phyloP scores from a whole-genome alignment of 1,140 invertebrate species.

The Lineus longissimus region DNA sequence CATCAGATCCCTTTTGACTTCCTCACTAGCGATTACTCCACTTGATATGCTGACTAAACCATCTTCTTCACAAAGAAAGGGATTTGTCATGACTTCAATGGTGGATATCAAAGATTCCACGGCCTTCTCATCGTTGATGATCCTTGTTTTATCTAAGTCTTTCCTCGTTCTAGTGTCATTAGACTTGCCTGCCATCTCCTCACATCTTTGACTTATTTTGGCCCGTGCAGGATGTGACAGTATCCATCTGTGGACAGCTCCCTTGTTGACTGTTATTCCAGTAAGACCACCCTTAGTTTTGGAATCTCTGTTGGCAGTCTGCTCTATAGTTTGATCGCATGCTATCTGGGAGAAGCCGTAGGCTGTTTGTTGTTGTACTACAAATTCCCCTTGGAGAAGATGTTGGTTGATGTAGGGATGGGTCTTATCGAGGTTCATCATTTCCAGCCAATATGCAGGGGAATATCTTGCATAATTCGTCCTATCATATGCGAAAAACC shows the following conservation, averaged over 20 bases:
- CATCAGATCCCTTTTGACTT: no score
- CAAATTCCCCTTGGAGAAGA: not conserved
- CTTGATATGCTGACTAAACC: no score
- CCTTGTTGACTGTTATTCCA: slow-evolving; percentile 2
- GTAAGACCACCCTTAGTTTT: slow-evolving; percentile 5
- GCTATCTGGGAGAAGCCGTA: slow-evolving; percentile 9
- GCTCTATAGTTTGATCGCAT: slow-evolving; percentile 13
- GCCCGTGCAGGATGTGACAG: slow-evolving; percentile 2
- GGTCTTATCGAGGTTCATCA: slow-evolving; percentile 1
- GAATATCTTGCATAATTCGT: slow-evolving; percentile 14
- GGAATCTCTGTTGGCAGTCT: slow-evolving; percentile 11
- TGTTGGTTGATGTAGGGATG: not conserved
- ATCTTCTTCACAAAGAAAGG: no score
- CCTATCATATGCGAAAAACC: slow-evolving; percentile 13
- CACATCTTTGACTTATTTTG: not conserved
- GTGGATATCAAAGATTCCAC: slow-evolving; percentile 3
- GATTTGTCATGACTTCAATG: not conserved
- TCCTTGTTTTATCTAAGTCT: slow-evolving; percentile 5
- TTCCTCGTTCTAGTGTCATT: not conserved
- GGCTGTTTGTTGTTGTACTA: not conserved
- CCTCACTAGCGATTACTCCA: no score
- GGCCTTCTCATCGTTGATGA: slow-evolving; percentile 9
- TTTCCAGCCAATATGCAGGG: slow-evolving; percentile 11
- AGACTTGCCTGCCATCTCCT: slow-evolving; percentile 1
- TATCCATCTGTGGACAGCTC: slow-evolving; percentile 8